Evolutionary conservation across 92 coral and sea anemone genomes (phyloP).

Genomic region (Metridium senile): DNA sequence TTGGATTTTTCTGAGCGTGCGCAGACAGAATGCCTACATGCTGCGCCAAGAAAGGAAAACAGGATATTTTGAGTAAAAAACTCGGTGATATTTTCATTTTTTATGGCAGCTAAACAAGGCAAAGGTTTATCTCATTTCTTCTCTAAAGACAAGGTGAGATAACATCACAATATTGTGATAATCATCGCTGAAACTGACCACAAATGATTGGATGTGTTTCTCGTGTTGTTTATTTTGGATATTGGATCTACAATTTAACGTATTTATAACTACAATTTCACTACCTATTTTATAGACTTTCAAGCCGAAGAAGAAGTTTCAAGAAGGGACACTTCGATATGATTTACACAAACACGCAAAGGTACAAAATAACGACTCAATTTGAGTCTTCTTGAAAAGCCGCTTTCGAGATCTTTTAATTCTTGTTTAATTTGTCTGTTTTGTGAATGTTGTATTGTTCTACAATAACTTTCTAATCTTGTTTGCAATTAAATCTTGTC

Average conservation of each 20-base stretch:
- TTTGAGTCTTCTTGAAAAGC: neutral
- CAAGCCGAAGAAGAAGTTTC: slow-evolving; percentile 85
- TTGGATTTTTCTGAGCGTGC: no score
- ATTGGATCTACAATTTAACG: neutral
- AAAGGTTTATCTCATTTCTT: slow-evolving; percentile 88
- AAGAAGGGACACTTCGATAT: slow-evolving; percentile 90
- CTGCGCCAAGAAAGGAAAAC: slow-evolving; percentile 15
- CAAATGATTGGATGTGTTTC: neutral
- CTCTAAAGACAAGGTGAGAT: slow-evolving; percentile 89
- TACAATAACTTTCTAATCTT: neutral
- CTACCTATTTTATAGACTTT: slow-evolving; percentile 73
- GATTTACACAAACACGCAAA: slow-evolving; percentile 95
- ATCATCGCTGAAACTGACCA: neutral
- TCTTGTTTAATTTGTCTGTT: no score
- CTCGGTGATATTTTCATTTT: slow-evolving; percentile 22
- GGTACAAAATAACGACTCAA: slow-evolving; percentile 38
- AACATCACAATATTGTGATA: neutral
- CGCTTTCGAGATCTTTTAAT: slow-evolving; percentile 21
- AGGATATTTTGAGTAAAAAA: neutral
- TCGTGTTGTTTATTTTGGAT: neutral
- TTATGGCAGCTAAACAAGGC: slow-evolving; percentile 66
- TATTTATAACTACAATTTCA: slow-evolving; percentile 5
- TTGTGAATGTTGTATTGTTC: no score
- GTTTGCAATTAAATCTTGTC: neutral
- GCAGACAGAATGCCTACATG: no score